Evolutionary conservation across 2,797 vertebrate species (phyloP).

Genomic region (Scomberomorus guttatus): DNA sequence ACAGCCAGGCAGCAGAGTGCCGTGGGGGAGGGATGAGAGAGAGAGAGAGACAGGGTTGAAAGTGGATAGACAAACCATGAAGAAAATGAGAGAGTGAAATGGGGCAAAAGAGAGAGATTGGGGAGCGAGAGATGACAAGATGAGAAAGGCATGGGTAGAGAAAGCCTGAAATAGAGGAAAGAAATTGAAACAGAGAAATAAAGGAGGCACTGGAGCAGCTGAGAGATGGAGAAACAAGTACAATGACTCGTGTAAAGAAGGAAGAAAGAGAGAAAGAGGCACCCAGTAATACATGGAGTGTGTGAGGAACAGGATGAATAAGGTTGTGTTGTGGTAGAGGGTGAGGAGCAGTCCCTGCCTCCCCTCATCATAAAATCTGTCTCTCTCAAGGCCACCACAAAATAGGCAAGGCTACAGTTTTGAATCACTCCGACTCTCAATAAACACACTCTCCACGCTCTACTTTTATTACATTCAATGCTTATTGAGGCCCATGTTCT

Average conservation of each 20-base stretch:
- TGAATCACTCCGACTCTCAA: constrained; percentile 49
- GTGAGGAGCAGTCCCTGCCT: constrained; percentile 52
- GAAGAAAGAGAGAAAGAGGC: not conserved
- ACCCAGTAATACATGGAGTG: constrained; percentile 17
- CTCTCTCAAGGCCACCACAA: constrained; percentile 62
- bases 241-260: constrained; percentile 7
- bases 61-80: constrained; percentile 52
- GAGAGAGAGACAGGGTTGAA: constrained; percentile 28
- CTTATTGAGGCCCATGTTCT: constrained; percentile 30
- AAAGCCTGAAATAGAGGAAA: constrained; percentile 8
- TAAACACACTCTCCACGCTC: constrained; percentile 46
- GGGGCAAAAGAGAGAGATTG: constrained; percentile 42
- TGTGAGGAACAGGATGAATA: constrained; percentile 32
- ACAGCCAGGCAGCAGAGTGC: constrained; percentile 43
- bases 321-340: constrained; percentile 35
- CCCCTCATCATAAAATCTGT: constrained; percentile 65
- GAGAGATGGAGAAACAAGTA: constrained; percentile 7
- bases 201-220: not conserved
- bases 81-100: constrained; percentile 52
- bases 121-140: constrained; percentile 33
- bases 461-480: constrained; percentile 57
- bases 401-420: constrained; percentile 56
- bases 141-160: not conserved
- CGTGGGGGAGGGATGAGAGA: constrained; percentile 63
- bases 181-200: constrained; percentile 27